Percentiles rank a stretch among this genome's conserved stretches.
phyloP scores from a whole-genome alignment of 1,140 invertebrate genomes.

The Dinoponera quadriceps region DNA sequence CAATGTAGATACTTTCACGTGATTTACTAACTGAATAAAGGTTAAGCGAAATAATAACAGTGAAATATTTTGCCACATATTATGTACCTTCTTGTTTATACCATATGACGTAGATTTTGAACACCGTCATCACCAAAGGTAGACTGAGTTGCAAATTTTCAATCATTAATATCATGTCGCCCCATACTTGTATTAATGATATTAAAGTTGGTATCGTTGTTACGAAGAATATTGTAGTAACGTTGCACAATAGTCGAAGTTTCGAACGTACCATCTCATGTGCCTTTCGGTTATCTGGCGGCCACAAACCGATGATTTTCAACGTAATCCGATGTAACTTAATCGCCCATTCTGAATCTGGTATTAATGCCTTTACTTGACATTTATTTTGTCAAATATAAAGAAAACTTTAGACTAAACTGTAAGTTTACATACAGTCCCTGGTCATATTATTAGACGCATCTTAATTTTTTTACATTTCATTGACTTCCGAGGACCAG shows the following conservation, averaged over 20 bases:
- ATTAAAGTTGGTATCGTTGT: conserved; percentile 20
- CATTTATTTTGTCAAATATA: no score
- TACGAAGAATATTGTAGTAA: conserved; percentile 3
- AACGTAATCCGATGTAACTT: not conserved
- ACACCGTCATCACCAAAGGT: conserved; percentile 1
- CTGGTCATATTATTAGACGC: no score
- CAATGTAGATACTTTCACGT: no score
- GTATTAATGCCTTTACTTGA: no score
- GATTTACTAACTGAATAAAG: no score
- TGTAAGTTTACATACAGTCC: no score
- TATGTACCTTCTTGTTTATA: conserved; percentile 12
- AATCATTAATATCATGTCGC: conserved; percentile 34
- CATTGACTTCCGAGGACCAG: no score
- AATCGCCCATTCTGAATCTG: conserved; percentile 37
- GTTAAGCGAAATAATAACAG: no score
- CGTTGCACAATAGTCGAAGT: not conserved
- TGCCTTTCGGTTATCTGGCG: not conserved
- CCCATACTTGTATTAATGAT: conserved; percentile 26
- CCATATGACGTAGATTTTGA: conserved; percentile 32
- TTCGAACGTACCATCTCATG: conserved; percentile 3
- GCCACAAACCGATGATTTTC: no score
- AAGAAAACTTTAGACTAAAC: no score
- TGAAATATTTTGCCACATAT: no score
- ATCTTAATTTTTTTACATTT: no score
- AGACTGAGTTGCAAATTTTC: conserved; percentile 33